Base-by-base conservation (phyloP, 2,888 invertebrate species). In the Leptarthrus brevirostris region DNA sequence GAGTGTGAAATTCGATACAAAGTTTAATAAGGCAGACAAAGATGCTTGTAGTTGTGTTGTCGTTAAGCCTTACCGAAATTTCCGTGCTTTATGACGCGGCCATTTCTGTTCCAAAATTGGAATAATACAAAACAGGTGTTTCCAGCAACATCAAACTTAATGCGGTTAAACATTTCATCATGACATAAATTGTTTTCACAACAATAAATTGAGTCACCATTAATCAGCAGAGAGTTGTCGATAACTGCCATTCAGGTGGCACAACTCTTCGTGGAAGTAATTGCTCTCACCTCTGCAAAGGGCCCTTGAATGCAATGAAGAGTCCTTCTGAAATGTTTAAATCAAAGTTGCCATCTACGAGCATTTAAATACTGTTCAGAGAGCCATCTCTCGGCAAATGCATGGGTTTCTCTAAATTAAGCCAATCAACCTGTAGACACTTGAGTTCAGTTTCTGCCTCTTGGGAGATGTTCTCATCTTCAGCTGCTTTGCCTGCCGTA, bases 331-430 rank as follows among this genome's bases (percentile, higher is more conserved):
- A 24, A 49, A 18, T 44, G 26, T 26, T 66, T 49, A 49, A 66
- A 49, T 53, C 53, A 53, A 30, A 70, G 53, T 53, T 53, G 70
- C 53, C 70, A 70, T 34, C 52, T 52, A 49, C 52, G 49, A 18
- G 52, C 18, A n/a, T 18, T 70, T 34, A 34, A 70, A 30, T 52
- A 36, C 52, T 52, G 18, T n/a, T 20, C 70, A 20, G 8, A 52
- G 49, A 20, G 52, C 49, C 53, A 53, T 52, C 53, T 52, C 26
- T 18, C 26, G 70, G 49, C 70, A 34, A 36, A 52, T 70, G 34
- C 70, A 70, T 70, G 70, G 34, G 26, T 70, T 70, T 70, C 30
- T 36, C 34, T 26, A 70, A 70, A 70, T 70, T 70, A 53, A 70
- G 53, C 70, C 53, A 70, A 70, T 70, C 70, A 52, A 70, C 70